Evolutionary conservation across 2,797 vertebrate genomes (phyloP).

Genomic region (Phylloscopus collybita): DNA sequence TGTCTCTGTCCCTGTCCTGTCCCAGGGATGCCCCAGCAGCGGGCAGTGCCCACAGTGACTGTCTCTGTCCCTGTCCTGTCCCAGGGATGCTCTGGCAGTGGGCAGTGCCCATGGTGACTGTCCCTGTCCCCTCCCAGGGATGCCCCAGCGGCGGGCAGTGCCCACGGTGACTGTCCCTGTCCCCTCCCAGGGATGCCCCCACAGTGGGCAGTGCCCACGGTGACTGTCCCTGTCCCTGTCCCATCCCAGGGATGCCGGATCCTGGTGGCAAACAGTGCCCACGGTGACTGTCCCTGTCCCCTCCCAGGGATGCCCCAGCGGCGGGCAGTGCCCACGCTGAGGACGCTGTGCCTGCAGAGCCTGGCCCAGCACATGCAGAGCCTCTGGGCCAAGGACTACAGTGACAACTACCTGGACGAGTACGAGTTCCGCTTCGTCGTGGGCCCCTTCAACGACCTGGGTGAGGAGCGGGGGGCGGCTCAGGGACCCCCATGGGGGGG

Average conservation of each 20-base stretch:
- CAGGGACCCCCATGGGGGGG: not conserved
- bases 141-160: no score
- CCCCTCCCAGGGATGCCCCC: not conserved
- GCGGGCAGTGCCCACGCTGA: not conserved
- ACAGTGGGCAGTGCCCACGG: not conserved
- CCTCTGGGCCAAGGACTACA: constrained; percentile 85
- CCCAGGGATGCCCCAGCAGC: no score
- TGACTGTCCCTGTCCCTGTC: not conserved
- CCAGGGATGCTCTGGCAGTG: no score
- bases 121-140: no score
- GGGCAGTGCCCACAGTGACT: no score
- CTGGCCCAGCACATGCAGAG: constrained; percentile 84
- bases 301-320: not conserved
- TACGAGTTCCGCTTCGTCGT: constrained; percentile 84
- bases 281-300: not conserved
- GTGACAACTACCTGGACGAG: constrained; percentile 83
- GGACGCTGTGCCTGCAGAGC: constrained; percentile 79
- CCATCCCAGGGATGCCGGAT: not conserved
- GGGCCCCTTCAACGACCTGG: constrained; percentile 85
- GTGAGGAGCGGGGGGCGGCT: not conserved
- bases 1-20: no score
- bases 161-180: no score
- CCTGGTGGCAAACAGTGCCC: not conserved
- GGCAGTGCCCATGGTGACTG: no score
- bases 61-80: no score